phyloP scores from a whole-genome alignment of 2,888 invertebrate genomes.

The Zygothrica quintamaculata region DNA sequence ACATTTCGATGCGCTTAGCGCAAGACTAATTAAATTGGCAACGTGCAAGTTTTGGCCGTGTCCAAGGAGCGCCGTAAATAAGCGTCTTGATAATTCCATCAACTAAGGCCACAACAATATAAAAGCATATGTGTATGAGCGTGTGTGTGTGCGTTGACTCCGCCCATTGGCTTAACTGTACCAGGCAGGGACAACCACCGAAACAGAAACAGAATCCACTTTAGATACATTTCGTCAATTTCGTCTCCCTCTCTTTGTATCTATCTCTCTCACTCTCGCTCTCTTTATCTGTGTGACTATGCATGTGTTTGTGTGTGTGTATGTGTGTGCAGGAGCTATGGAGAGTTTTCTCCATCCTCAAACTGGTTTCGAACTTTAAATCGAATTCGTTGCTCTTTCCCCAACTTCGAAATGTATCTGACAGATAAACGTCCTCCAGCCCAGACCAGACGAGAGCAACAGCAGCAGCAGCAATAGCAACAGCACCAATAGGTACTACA shows the following conservation, averaged over 20 bases:
- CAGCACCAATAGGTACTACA: slow-evolving; percentile 32
- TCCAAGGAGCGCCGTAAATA: slow-evolving; percentile 64
- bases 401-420: slow-evolving; percentile 74
- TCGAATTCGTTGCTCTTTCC: slow-evolving; percentile 57
- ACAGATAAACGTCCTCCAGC: slow-evolving; percentile 52
- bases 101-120: slow-evolving; percentile 7
- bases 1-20: slow-evolving; percentile 61
- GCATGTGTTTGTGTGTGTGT: slow-evolving; percentile 3
- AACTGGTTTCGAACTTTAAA: slow-evolving; percentile 72
- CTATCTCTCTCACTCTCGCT: slow-evolving; percentile 6
- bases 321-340: slow-evolving; percentile 41
- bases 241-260: slow-evolving; percentile 26
- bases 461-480: not conserved
- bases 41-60: slow-evolving; percentile 57
- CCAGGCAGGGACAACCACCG: slow-evolving; percentile 35
- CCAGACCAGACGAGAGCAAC: no score
- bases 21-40: slow-evolving; percentile 79
- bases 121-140: slow-evolving; percentile 19
- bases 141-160: slow-evolving; percentile 41
- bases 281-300: not conserved
- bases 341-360: slow-evolving; percentile 51
- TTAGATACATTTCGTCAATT: slow-evolving; percentile 18
- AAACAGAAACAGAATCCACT: slow-evolving; percentile 37
- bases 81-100: slow-evolving; percentile 63
- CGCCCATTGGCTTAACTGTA: slow-evolving; percentile 53